phyloP scores from a whole-genome alignment of 2,113 vertebrate species.

The Hassar affinis region DNA sequence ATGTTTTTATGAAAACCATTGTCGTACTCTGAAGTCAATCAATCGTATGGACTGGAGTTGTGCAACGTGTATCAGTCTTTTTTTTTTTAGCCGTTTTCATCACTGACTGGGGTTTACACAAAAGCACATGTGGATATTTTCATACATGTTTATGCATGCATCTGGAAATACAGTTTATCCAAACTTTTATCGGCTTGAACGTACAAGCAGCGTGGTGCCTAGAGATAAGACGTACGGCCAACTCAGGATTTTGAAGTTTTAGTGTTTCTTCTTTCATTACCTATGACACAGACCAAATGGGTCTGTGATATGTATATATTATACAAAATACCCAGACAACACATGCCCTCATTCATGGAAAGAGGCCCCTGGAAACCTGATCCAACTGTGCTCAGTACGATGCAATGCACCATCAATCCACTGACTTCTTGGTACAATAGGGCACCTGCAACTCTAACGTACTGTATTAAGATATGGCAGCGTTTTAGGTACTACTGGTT shows the following conservation, averaged over 20 bases:
- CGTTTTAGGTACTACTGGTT: background rate
- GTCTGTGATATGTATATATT: background rate
- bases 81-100: background rate
- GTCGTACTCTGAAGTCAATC: background rate
- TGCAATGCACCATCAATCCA: background rate
- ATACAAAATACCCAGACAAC: slow-evolving; percentile 1
- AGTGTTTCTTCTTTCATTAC: background rate
- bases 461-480: background rate
- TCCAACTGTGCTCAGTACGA: background rate
- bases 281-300: background rate
- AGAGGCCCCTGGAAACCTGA: slow-evolving; percentile 13
- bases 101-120: slow-evolving; percentile 12
- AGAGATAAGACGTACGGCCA: background rate
- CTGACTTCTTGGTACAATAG: background rate
- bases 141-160: background rate
- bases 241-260: background rate
- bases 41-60: background rate
- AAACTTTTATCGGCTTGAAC: background rate
- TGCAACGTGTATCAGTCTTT: background rate
- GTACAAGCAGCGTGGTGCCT: background rate
- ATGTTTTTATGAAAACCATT: background rate
- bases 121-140: slow-evolving; percentile 4
- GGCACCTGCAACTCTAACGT: background rate
- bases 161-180: background rate
- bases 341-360: slow-evolving; percentile 9